Evolutionary conservation across 1,140 invertebrate species (phyloP).

Genomic region (Dufourea novaeangliae): DNA sequence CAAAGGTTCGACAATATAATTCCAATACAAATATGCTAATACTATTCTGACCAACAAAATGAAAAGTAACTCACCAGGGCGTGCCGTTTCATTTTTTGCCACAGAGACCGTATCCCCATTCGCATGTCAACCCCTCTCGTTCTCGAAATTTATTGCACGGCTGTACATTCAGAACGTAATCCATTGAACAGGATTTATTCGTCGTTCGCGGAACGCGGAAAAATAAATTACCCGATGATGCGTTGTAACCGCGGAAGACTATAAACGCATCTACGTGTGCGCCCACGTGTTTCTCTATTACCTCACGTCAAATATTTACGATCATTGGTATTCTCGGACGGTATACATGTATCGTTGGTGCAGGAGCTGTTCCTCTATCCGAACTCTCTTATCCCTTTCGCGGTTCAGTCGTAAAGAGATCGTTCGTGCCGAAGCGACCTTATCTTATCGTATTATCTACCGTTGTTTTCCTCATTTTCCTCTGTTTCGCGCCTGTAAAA

Average conservation of each 20-base stretch:
- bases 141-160: not conserved
- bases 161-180: not conserved
- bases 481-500: constrained; percentile 14
- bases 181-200: not conserved
- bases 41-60: too few species aligned
- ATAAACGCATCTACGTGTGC: constrained; percentile 10
- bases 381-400: not conserved
- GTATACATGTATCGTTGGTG: not conserved
- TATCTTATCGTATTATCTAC: constrained; percentile 60
- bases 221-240: constrained; percentile 46
- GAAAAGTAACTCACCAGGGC: not conserved
- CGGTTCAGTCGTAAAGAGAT: constrained; percentile 33
- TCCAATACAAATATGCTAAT: too few species aligned
- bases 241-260: constrained; percentile 9
- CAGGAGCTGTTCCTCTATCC: not conserved
- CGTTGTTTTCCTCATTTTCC: constrained; percentile 15
- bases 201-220: not conserved
- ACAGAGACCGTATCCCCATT: not conserved
- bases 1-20: too few species aligned
- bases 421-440: not conserved
- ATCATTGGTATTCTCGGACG: constrained; percentile 3
- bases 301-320: constrained; percentile 48
- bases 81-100: not conserved
- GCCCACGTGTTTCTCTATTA: constrained; percentile 33
- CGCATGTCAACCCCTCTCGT: not conserved